Evolutionary conservation across 2,797 vertebrate species (phyloP).

Genomic region (Centroberyx gerrardi): DNA sequence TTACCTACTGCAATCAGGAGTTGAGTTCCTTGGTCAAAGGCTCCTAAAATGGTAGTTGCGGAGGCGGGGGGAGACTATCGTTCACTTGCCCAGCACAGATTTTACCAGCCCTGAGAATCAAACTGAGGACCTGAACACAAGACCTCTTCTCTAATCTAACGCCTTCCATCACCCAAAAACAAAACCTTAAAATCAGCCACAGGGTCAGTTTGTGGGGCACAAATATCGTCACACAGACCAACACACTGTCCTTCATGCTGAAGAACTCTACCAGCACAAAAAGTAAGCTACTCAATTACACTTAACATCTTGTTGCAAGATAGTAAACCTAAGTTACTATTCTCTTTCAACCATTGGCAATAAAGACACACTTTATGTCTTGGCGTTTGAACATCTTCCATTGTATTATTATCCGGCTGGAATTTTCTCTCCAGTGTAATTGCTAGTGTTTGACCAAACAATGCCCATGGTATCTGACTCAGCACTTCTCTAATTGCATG

Average conservation of each 20-base stretch:
- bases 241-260: constrained; percentile 20
- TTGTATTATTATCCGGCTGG: constrained; percentile 37
- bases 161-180: constrained; percentile 10
- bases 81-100: background rate
- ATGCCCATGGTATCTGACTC: constrained; percentile 72
- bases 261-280: constrained; percentile 16
- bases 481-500: constrained; percentile 80
- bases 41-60: too few relatives aligned
- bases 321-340: constrained; percentile 17
- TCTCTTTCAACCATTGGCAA: constrained; percentile 51
- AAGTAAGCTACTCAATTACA: constrained; percentile 16
- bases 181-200: constrained; percentile 17
- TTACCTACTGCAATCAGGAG: background rate
- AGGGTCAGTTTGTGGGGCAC: constrained; percentile 26
- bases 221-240: constrained; percentile 16
- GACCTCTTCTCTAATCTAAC: background rate
- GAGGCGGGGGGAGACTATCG: background rate
- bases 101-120: constrained; percentile 5
- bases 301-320: background rate
- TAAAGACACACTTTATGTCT: constrained; percentile 37
- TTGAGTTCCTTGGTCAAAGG: too few relatives aligned
- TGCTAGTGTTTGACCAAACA: constrained; percentile 67
- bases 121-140: background rate
- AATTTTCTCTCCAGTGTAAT: constrained; percentile 48
- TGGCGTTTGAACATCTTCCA: constrained; percentile 19